phyloP scores from a whole-genome alignment of 2,797 vertebrate species.

The Eulemur mongoz region DNA sequence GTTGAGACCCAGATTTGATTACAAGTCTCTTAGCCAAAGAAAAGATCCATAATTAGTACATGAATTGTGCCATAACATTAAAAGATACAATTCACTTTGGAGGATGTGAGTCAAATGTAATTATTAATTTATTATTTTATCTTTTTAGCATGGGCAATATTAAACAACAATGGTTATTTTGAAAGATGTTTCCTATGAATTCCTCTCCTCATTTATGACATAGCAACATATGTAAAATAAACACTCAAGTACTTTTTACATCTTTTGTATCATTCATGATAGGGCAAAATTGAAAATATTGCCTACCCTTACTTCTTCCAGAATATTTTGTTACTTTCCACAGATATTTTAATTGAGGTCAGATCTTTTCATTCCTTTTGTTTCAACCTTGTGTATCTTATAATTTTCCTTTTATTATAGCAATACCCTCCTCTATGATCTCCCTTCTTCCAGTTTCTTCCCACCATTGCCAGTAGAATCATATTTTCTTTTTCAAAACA shows the following conservation, averaged over 20 bases:
- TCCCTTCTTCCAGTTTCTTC: not conserved
- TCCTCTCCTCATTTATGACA: not conserved
- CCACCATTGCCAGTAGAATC: not conserved
- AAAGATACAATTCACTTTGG: not conserved
- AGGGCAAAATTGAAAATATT: not conserved
- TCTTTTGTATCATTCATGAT: not conserved
- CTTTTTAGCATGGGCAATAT: not conserved
- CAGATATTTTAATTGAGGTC: not conserved
- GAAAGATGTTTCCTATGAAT: not conserved
- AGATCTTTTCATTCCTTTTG: not conserved
- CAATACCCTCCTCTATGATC: not conserved
- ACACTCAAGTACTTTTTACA: not conserved
- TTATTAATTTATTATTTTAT: not conserved
- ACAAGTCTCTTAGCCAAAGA: not conserved
- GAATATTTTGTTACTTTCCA: not conserved
- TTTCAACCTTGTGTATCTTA: not conserved
- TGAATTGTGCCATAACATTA: not conserved
- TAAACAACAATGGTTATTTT: not conserved
- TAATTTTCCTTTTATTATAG: not conserved
- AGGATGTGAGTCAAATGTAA: not conserved
- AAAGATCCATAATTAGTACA: not conserved
- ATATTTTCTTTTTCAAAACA: not conserved
- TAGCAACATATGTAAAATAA: not conserved
- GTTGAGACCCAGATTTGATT: not conserved
- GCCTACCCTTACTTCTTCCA: not conserved